Conservation (phyloP, 2,888 invertebrate genomes). For the Acronicta psi region DNA sequence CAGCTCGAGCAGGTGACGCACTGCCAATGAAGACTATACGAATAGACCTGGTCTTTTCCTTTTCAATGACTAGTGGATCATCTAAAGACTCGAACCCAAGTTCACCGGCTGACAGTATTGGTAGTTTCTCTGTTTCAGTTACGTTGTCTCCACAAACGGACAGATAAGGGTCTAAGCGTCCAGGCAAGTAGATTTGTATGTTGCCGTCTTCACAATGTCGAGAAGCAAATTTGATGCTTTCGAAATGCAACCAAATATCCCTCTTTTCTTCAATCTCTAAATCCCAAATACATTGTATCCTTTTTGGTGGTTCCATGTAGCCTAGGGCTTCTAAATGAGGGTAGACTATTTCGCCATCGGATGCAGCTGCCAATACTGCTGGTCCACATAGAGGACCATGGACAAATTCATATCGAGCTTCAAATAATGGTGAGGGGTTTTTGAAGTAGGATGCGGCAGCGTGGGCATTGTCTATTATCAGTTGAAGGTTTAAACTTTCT, state of each 20-base stretch:
- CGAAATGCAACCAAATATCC: slow-evolving; percentile 96
- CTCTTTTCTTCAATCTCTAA: slow-evolving; percentile 94
- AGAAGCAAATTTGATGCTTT: slow-evolving; percentile 95
- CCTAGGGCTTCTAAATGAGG: slow-evolving; percentile 95
- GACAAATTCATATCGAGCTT: slow-evolving; percentile 96
- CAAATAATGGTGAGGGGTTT: slow-evolving; percentile 94
- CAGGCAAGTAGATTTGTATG: slow-evolving; percentile 94
- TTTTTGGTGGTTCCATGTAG: slow-evolving; percentile 91
- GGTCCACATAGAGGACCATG: slow-evolving; percentile 97
- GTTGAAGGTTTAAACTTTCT: slow-evolving; percentile 94
- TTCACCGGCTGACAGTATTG: slow-evolving; percentile 94
- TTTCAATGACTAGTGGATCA: slow-evolving; percentile 88
- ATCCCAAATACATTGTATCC: slow-evolving; percentile 94
- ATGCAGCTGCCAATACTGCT: slow-evolving; percentile 93
- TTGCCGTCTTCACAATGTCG: slow-evolving; percentile 96
- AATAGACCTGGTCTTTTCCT: slow-evolving; percentile 90
- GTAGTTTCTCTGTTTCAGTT: slow-evolving; percentile 93
- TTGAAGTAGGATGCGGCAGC: slow-evolving; percentile 96
- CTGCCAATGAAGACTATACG: slow-evolving; percentile 93
- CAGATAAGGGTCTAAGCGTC: slow-evolving; percentile 92
- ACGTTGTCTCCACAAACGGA: slow-evolving; percentile 96
- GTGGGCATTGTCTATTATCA: slow-evolving; percentile 95
- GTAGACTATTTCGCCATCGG: slow-evolving; percentile 96
- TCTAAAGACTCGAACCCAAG: slow-evolving; percentile 90
- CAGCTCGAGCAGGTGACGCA: slow-evolving; percentile 94